Percentiles rank a stretch among this genome's conserved stretches.
These are phyloP conservation scores for Pseudopodoces humilis DNA, from an alignment of 2,113 vertebrate species.

Conservation along the genomic window DNA sequence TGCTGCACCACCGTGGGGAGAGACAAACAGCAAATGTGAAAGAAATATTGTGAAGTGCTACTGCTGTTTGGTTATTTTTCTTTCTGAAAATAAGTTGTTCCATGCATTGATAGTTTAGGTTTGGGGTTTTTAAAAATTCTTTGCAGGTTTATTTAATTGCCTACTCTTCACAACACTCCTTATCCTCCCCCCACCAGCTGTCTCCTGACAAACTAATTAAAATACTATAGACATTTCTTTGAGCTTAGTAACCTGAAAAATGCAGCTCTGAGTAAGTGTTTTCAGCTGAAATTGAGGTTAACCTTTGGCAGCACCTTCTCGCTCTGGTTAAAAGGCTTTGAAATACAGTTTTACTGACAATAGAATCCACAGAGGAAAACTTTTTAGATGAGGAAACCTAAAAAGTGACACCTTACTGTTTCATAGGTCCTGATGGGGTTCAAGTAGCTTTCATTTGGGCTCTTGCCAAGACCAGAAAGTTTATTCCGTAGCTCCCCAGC, in stretches of 20 bases:
- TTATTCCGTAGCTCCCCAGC: constrained; percentile 63
- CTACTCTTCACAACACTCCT: neutral
- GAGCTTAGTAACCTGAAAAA: constrained; percentile 58
- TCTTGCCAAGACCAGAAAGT: constrained; percentile 75
- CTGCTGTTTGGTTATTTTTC: neutral
- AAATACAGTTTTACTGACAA: constrained; percentile 20
- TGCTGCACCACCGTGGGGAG: neutral
- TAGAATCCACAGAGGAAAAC: neutral
- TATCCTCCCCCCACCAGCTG: neutral
- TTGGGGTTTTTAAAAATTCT: neutral
- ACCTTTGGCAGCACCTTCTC: constrained; percentile 36
- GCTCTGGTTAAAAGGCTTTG: constrained; percentile 57
- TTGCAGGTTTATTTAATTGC: constrained; percentile 32
- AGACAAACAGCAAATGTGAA: neutral
- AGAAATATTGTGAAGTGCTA: neutral
- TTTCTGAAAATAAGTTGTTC: neutral
- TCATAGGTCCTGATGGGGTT: constrained; percentile 78
- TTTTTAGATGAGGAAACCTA: constrained; percentile 16
- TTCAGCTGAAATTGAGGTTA: constrained; percentile 57
- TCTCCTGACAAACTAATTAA: constrained; percentile 58
- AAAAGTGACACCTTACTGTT: constrained; percentile 64
- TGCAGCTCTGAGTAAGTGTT: constrained; percentile 34
- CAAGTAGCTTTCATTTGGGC: constrained; percentile 78
- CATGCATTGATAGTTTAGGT: neutral
- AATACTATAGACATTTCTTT: constrained; percentile 52